Conservation (phyloP, 2,888 invertebrate species). For the Meghimatium bilineatum region DNA sequence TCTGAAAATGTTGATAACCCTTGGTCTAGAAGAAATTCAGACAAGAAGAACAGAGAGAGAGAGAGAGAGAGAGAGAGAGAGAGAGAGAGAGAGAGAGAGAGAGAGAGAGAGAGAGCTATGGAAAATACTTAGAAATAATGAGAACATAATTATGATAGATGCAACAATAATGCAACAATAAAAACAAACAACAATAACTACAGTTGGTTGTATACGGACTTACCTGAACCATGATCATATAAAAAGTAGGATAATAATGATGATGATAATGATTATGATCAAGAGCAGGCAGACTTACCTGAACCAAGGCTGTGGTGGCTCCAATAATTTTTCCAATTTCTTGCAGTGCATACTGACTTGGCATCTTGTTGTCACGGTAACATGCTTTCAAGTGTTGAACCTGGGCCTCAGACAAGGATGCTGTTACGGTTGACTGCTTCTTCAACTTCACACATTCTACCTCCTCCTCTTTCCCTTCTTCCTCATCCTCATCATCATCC, state of each 20-base stretch:
- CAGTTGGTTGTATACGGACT: too few species aligned
- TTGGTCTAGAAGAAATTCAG: too few species aligned
- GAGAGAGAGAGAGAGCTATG: neutral
- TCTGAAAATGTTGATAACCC: too few species aligned
- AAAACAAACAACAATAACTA: too few species aligned
- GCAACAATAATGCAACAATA: too few species aligned
- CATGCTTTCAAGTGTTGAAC: constrained; percentile 84
- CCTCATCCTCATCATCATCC: constrained; percentile 49
- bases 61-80: neutral
- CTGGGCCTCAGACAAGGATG: constrained; percentile 34
- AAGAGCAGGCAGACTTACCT: constrained; percentile 75
- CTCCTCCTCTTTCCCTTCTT: constrained; percentile 47
- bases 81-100: constrained; percentile 28
- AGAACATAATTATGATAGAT: too few species aligned
- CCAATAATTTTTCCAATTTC: constrained; percentile 92
- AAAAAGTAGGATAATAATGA: too few species aligned
- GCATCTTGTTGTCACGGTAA: constrained; percentile 92
- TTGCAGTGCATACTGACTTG: constrained; percentile 94
- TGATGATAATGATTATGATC: too few species aligned
- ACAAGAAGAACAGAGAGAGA: too few species aligned
- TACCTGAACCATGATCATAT: too few species aligned
- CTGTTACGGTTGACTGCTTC: neutral
- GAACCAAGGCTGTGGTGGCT: constrained; percentile 95
- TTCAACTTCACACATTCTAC: constrained; percentile 48
- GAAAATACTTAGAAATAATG: too few species aligned